Evolutionary conservation across 2,888 invertebrate genomes (phyloP), one percentile per base, ranked within the genome.

Genomic region (Lithophane ornitopus): DNA sequence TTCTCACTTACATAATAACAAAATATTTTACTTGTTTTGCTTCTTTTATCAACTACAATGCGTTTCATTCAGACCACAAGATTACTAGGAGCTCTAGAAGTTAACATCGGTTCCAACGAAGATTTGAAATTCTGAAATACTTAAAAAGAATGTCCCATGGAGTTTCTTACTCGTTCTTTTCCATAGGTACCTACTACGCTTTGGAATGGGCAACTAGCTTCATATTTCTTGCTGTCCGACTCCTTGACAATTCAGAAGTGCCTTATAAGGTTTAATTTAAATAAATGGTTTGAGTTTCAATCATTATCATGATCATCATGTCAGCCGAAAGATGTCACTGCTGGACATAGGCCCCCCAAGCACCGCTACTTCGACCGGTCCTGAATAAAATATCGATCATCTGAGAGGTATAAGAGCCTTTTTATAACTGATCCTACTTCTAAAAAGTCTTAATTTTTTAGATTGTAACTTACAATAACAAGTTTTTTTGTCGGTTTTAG

Each of bases 1-100:
- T 82, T 85, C 82, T 86, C 74, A 81, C 86, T 95, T 95, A 94
- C 92, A 91, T 94, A 95, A 95, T 85, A 89, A 89, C 89, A 87
- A 92, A 93, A 93, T 90, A 93, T 91, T 93, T 90, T 63, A 90
- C 90, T 92, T 87, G 87, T 90, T 92, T 93, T 90, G 86, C 89
- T 91, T 85, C 46, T 56, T 46, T 77, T 79, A 66, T 16, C n/a
- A 66, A 77, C 49, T 44, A 61, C 70, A 73, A 61, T 46, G 46
- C 49, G 62, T 66, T 75, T 61, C 28, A 71, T 67, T 67, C 52
- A 14, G 11, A 22, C 16, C 19, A 49, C 80, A 52, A 62, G 28
- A 28, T 26, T 46, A 58, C 6, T 26, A 46, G 62, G 68, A 80
- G 14, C 44, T 70, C 58, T 70, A 54, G 12, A 46, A 12, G 65